phyloP scores from a whole-genome alignment of 2,888 invertebrate genomes.

The Agonopterix arenella region DNA sequence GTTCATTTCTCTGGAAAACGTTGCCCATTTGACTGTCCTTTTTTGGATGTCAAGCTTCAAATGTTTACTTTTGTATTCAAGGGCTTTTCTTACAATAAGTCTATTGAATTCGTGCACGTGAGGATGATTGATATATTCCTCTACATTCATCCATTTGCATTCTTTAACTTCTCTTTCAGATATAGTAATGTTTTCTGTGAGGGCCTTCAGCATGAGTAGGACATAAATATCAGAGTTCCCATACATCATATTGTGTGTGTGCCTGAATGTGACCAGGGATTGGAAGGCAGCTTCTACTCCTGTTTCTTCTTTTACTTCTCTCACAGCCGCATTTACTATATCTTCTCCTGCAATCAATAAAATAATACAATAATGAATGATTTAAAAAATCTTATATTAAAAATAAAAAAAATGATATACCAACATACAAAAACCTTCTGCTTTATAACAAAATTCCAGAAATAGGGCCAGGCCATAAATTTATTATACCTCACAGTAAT shows the following conservation, averaged over 20 bases:
- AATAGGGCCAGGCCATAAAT: no score
- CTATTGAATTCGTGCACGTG: conserved; percentile 85
- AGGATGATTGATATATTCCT: conserved; percentile 82
- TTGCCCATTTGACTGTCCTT: conserved; percentile 58
- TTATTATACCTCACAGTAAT: no score
- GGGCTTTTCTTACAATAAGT: conserved; percentile 78
- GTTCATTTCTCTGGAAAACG: conserved; percentile 46
- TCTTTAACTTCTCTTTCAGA: conserved; percentile 86
- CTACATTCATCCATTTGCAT: conserved; percentile 88
- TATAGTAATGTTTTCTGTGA: conserved; percentile 77
- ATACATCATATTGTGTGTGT: conserved; percentile 86
- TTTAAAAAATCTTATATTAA: no score
- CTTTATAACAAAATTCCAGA: no score
- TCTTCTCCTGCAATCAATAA: conserved; percentile 82
- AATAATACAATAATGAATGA: no score
- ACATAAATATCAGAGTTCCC: conserved; percentile 92
- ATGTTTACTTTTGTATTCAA: conserved; percentile 78
- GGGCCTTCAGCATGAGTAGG: conserved; percentile 83
- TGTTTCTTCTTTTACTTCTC: conserved; percentile 95
- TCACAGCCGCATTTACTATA: conserved; percentile 84
- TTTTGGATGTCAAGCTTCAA: conserved; percentile 77
- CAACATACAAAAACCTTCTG: no score
- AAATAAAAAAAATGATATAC: no score
- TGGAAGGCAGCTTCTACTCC: conserved; percentile 85
- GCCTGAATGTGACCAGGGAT: conserved; percentile 86